Conservation (phyloP, 2,113 vertebrate genomes). For the Triplophysa dalaica region DNA sequence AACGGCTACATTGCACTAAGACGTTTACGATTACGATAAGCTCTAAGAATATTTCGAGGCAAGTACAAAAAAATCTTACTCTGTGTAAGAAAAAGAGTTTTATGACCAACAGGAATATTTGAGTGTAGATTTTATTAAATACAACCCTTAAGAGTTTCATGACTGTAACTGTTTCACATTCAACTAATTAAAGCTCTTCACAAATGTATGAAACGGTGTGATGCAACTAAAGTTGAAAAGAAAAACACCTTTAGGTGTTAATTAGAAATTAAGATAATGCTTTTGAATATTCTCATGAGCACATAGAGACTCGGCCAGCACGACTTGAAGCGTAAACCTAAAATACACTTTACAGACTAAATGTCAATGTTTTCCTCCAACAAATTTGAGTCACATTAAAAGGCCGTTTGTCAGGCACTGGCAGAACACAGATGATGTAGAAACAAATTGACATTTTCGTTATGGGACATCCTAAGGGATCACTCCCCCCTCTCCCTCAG, state of each 20-base stretch:
- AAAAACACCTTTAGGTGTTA: conserved; percentile 12
- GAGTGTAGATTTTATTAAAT: conserved; percentile 21
- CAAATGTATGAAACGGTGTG: conserved; percentile 10
- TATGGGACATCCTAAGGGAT: conserved; percentile 26
- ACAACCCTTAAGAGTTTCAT: conserved; percentile 33
- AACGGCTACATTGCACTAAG: not conserved
- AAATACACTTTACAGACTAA: not conserved
- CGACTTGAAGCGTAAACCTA: not conserved
- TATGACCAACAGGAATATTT: conserved; percentile 9
- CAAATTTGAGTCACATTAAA: conserved; percentile 6
- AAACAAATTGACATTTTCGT: conserved; percentile 25
- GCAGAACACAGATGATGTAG: conserved; percentile 29
- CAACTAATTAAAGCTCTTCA: conserved; percentile 20
- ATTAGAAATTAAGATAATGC: conserved; percentile 14
- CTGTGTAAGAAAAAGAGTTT: conserved; percentile 14
- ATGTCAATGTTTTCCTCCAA: conserved; percentile 34
- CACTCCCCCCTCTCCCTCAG: conserved; percentile 49
- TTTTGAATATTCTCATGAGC: not conserved
- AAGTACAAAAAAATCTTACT: conserved; percentile 17
- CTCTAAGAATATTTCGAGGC: conserved; percentile 8
- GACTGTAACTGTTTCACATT: conserved; percentile 17
- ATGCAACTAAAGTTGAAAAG: conserved; percentile 11
- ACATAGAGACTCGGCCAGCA: not conserved
- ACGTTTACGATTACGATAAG: conserved; percentile 9
- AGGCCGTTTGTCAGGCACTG: conserved; percentile 26